Conservation (phyloP, 37 sponge, comb jelly and placozoan genomes). For the Mnemiopsis leidyi region DNA sequence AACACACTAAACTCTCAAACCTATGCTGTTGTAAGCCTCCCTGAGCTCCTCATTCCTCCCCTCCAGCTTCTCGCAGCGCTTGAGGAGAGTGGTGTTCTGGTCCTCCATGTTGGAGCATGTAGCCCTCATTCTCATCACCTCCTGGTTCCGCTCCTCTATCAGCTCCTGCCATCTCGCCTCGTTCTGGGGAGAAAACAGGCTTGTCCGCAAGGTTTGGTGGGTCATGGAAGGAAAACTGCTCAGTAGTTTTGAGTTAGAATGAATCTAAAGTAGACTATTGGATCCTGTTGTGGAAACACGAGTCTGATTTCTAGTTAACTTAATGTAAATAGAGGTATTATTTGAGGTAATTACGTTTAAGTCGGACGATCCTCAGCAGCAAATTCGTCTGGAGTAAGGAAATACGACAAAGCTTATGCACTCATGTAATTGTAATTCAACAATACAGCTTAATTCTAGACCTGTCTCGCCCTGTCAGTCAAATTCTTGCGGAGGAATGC, state of each 20-base stretch:
- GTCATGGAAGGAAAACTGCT: too few species aligned
- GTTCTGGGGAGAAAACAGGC: slow-evolving; percentile 2
- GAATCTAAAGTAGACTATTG: too few species aligned
- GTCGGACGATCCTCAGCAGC: neutral
- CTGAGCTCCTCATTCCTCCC: slow-evolving; percentile 23
- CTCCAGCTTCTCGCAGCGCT: slow-evolving; percentile 59
- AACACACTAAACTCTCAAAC: neutral
- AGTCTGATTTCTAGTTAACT: neutral
- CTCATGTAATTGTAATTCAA: too few species aligned
- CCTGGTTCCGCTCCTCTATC: slow-evolving; percentile 64
- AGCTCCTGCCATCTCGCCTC: slow-evolving; percentile 52
- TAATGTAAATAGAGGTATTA: neutral
- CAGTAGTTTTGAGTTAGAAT: too few species aligned
- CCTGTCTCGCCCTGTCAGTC: neutral
- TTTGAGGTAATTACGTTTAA: neutral
- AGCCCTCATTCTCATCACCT: slow-evolving; percentile 16
- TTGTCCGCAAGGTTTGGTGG: neutral
- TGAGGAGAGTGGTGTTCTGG: slow-evolving; percentile 10
- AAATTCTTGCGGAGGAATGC: neutral
- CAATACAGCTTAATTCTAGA: neutral
- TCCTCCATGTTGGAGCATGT: slow-evolving; percentile 53
- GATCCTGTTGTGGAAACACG: too few species aligned
- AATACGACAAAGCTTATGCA: too few species aligned
- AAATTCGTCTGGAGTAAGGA: neutral
- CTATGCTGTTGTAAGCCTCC: slow-evolving; percentile 55